Conservation (phyloP, 2,797 vertebrate genomes). For the Otolemur crassicaudatus region DNA sequence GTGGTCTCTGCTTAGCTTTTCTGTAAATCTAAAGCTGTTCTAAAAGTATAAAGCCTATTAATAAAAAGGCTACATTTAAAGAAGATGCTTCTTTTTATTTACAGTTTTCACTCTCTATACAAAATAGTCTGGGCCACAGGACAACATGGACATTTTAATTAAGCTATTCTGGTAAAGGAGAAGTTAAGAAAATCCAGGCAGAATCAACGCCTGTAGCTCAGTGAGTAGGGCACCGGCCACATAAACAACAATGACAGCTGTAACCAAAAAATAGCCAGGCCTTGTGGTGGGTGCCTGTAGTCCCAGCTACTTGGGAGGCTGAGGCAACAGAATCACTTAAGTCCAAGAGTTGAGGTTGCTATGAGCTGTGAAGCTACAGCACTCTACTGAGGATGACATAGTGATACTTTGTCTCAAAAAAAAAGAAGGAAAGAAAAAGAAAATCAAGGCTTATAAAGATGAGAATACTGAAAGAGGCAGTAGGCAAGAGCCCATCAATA, state of each 20-base stretch:
- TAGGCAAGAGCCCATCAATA: not conserved
- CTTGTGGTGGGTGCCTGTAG: too few relatives aligned
- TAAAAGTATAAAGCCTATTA: not conserved
- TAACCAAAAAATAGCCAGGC: too few relatives aligned
- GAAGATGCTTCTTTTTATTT: constrained; percentile 29
- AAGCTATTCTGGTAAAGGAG: not conserved
- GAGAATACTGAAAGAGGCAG: not conserved
- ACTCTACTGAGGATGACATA: too few relatives aligned
- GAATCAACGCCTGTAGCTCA: too few relatives aligned
- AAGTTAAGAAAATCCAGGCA: too few relatives aligned
- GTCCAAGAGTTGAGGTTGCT: too few relatives aligned
- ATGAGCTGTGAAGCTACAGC: too few relatives aligned
- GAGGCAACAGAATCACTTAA: too few relatives aligned
- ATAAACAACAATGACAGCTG: too few relatives aligned
- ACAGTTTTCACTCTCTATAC: not conserved
- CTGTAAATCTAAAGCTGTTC: not conserved
- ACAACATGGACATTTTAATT: constrained; percentile 50
- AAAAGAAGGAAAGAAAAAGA: not conserved
- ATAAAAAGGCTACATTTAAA: not conserved
- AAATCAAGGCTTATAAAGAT: not conserved
- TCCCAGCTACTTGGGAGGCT: too few relatives aligned
- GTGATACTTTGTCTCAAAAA: too few relatives aligned
- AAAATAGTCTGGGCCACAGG: not conserved
- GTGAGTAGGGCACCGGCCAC: too few relatives aligned
- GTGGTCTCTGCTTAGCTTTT: not conserved